A percentile compares a stretch with the other conserved stretches of the same genome.
These are phyloP conservation scores for Parazoanthus atlanticus DNA, from an alignment of 92 coral and sea anemone genomes.

Conservation along the genomic window DNA sequence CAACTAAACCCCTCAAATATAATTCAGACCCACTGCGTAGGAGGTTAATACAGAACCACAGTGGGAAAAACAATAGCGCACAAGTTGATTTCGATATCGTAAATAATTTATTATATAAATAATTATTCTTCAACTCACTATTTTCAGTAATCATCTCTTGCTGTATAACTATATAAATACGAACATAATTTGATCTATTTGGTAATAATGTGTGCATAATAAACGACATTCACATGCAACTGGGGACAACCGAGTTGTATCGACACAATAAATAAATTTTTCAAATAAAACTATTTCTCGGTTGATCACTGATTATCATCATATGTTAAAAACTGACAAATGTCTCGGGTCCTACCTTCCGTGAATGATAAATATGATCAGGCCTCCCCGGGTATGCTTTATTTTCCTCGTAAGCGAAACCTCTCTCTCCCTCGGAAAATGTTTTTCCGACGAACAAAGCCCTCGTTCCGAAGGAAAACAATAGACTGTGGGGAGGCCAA, in stretches of 20 bases:
- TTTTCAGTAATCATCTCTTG: not conserved
- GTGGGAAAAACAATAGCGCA: too few species aligned
- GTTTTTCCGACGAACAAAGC: too few species aligned
- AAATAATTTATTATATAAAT: constrained; percentile 44
- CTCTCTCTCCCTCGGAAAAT: too few species aligned
- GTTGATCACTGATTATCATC: not conserved
- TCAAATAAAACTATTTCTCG: not conserved
- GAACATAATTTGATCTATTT: not conserved
- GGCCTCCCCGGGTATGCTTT: too few species aligned
- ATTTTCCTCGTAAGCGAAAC: too few species aligned
- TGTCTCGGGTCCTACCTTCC: not conserved
- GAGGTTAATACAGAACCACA: not conserved
- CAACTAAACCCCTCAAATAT: not conserved
- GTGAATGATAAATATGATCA: not conserved
- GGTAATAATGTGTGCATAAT: not conserved
- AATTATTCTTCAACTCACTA: constrained; percentile 9
- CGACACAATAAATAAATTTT: not conserved
- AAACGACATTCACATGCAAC: constrained; percentile 7
- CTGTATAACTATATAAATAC: constrained; percentile 6
- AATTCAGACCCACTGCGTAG: not conserved
- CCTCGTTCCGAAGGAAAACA: too few species aligned
- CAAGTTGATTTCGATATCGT: not conserved
- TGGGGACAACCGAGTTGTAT: not conserved
- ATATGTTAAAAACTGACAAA: too few species aligned
- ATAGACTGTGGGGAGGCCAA: not conserved